Conservation (phyloP, 2,888 invertebrate genomes). For the Epistrophe grossulariae region DNA sequence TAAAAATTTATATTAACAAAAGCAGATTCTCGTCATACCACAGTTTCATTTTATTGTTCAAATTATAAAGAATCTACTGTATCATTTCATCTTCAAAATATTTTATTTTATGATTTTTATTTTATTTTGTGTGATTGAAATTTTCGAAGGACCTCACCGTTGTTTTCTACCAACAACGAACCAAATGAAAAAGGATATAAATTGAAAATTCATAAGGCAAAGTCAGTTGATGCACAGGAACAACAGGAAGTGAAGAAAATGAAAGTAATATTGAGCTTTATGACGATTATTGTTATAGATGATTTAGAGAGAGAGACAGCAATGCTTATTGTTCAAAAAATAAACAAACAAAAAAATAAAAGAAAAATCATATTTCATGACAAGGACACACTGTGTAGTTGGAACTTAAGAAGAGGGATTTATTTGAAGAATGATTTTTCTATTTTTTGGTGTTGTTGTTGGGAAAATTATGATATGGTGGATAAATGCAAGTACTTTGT, state of each 20-base stretch:
- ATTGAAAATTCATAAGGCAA: conserved; percentile 47
- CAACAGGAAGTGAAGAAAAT: conserved; percentile 30
- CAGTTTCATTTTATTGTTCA: not conserved
- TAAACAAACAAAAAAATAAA: not conserved
- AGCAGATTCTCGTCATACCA: too few species aligned
- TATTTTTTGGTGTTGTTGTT: not conserved
- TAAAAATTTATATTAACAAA: too few species aligned
- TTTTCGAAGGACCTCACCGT: conserved; percentile 19
- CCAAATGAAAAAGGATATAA: conserved; percentile 25
- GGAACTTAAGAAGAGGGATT: conserved; percentile 23
- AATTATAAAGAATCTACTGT: not conserved
- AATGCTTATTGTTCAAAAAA: not conserved
- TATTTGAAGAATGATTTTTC: conserved; percentile 30
- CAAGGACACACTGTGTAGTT: conserved; percentile 11
- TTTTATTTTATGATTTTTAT: conserved; percentile 24
- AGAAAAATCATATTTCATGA: conserved; percentile 20
- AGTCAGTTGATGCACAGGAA: conserved; percentile 7
- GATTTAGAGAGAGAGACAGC: conserved; percentile 3
- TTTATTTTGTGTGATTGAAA: conserved; percentile 41
- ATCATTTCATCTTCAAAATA: not conserved
- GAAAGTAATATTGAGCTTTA: conserved; percentile 45
- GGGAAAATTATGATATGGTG: conserved; percentile 3
- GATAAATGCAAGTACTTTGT: conserved; percentile 22
- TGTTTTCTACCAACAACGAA: not conserved
- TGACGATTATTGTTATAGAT: conserved; percentile 39